Percentiles rank a stretch among this genome's conserved stretches.
These are phyloP conservation scores for Scortum barcoo DNA, from an alignment of 2,113 vertebrate species.

Conservation along the genomic window DNA sequence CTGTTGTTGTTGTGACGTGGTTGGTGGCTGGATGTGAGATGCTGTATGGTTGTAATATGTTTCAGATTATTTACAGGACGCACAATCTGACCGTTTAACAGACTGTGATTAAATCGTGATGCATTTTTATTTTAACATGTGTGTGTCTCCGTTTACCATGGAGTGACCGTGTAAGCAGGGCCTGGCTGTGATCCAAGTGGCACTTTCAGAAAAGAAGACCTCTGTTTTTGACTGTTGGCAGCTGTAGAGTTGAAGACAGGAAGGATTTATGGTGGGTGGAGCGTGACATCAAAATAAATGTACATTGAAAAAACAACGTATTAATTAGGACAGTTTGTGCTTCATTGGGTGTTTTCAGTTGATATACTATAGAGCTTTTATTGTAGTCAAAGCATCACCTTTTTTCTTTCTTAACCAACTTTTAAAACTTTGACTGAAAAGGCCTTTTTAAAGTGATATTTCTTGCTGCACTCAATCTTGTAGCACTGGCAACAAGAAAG, in stretches of 20 bases:
- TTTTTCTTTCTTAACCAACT: neutral
- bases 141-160: constrained; percentile 30
- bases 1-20: neutral
- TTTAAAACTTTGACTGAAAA: no score
- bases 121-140: neutral
- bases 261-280: constrained; percentile 29
- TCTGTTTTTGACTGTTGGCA: constrained; percentile 55
- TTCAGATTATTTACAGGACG: neutral
- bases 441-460: constrained; percentile 3
- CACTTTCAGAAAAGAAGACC: constrained; percentile 48
- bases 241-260: constrained; percentile 34
- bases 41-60: neutral
- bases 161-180: constrained; percentile 25
- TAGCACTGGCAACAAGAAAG: constrained; percentile 44
- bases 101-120: neutral
- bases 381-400: neutral
- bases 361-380: neutral
- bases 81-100: neutral
- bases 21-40: neutral
- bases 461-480: neutral
- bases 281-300: neutral
- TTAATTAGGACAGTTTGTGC: neutral
- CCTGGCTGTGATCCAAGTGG: constrained; percentile 38
- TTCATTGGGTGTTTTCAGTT: neutral
- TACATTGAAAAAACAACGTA: neutral